Evolutionary conservation across 1,140 invertebrate genomes (phyloP), one percentile per base, ranked within the genome.

Genomic region (Oppia nitens): DNA sequence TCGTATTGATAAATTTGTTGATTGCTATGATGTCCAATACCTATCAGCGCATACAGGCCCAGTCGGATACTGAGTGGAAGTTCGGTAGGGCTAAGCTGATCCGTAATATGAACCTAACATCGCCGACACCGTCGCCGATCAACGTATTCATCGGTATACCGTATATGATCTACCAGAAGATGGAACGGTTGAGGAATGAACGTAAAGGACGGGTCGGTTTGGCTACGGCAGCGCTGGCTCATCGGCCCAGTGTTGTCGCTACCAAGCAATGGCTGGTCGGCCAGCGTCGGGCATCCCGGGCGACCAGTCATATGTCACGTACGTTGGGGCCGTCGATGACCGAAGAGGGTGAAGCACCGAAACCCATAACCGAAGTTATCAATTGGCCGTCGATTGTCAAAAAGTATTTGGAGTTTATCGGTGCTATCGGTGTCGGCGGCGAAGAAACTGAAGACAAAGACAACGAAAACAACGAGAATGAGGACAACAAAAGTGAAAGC

Each of bases 1-100:
- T 98, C 73, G 94, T 97, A 66, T 81, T 98, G 66, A 93, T 97
- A 76, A 97, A 96, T 78, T 81, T 97, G 69, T 83, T 98, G 67
- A 98, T 98, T 81, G 94, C 94, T 76, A 97, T 98, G 94, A 97
- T 98, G 92, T 93, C 89, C 69, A 92, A 98, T 78, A 98, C 94
- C 65, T 98, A 98, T 73, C 92, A 97, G 74, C 79, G 93, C 65
- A 98, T 98, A 70, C 73, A 96, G 78, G 90, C 93, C 48, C 93
- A 98, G 79, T 98, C 94, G n/a, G 95, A 99, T 73, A 96, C 94
- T 66, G 95, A 99, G 74, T 99, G 95, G 95, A 99, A 99, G 73
- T 99, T 95, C 70, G 95, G 95, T 28, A 74, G 98, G 65, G 96
- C 94, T 48, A 98, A 98, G 75, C 77, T 99, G 65, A 96, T 99